phyloP scores from a whole-genome alignment of 2,888 invertebrate species.

The Rotaria socialis region DNA sequence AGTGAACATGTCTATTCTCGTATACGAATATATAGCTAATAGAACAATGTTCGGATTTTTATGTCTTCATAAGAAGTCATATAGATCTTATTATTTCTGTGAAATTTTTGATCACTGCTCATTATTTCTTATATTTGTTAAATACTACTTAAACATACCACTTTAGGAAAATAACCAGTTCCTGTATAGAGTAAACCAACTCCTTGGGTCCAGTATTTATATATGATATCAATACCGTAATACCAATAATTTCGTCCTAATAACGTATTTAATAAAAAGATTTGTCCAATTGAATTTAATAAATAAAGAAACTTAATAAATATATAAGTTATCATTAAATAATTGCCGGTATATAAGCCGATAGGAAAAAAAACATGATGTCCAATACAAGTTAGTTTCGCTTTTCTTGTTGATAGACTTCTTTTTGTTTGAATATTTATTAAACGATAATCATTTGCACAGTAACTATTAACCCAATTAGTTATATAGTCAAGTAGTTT shows the following conservation, averaged over 20 bases:
- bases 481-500: constrained; percentile 45
- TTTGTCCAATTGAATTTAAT: constrained; percentile 45
- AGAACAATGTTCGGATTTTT: no score
- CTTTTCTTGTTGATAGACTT: background rate
- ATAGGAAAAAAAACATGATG: constrained; percentile 31
- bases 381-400: background rate
- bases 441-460: constrained; percentile 36
- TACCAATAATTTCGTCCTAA: constrained; percentile 43
- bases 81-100: no score
- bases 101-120: no score
- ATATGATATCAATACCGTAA: constrained; percentile 4
- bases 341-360: constrained; percentile 44
- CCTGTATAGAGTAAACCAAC: background rate
- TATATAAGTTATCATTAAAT: constrained; percentile 43
- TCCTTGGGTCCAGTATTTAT: background rate
- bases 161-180: constrained; percentile 27
- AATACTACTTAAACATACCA: background rate
- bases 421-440: background rate
- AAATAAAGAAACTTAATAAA: constrained; percentile 45
- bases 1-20: no score
- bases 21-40: no score
- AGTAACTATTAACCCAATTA: constrained; percentile 40
- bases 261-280: constrained; percentile 43
- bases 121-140: no score
- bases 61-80: no score